Conservation (phyloP, 1,140 invertebrate genomes). For the fruit fly (Drosophila melanogaster) region DNA sequence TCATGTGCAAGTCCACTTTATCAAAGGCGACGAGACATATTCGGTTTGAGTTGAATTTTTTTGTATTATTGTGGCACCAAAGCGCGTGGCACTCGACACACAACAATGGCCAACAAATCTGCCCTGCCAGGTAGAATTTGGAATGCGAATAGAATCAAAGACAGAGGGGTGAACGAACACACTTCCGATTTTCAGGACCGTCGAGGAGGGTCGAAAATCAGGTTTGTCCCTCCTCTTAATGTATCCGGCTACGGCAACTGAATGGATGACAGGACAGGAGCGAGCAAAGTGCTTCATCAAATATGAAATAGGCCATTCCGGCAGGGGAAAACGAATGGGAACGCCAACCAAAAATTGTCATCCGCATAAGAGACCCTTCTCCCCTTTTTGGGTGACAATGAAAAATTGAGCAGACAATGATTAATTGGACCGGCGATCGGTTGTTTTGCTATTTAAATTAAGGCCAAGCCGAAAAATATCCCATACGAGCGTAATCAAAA, state of each 20-base stretch:
- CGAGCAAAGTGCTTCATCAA: slow-evolving; percentile 70
- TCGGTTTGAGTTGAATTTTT: slow-evolving; percentile 48
- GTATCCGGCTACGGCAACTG: slow-evolving; percentile 44
- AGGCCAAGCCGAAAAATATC: neutral
- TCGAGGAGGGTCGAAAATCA: slow-evolving; percentile 20
- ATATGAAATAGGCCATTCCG: slow-evolving; percentile 55
- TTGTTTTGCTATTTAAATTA: slow-evolving; percentile 65
- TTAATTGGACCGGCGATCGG: slow-evolving; percentile 58
- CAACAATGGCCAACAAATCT: slow-evolving; percentile 46
- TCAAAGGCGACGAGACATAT: slow-evolving; percentile 72
- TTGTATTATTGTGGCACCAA: slow-evolving; percentile 39
- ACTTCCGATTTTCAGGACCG: slow-evolving; percentile 22
- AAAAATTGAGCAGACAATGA: slow-evolving; percentile 75
- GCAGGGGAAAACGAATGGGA: slow-evolving; percentile 7
- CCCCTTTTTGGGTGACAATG: slow-evolving; percentile 42
- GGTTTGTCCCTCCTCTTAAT: slow-evolving; percentile 34
- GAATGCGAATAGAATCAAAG: slow-evolving; percentile 59
- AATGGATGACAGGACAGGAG: slow-evolving; percentile 43
- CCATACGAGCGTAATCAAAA: slow-evolving; percentile 14
- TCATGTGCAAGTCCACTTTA: slow-evolving; percentile 65
- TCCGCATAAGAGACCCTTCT: slow-evolving; percentile 6
- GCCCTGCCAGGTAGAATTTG: slow-evolving; percentile 41
- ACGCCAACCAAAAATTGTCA: slow-evolving; percentile 37
- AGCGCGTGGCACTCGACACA: slow-evolving; percentile 70
- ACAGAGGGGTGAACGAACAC: slow-evolving; percentile 28